Conservation (phyloP, 2,888 invertebrate species). For the Erpobdella octoculata region DNA sequence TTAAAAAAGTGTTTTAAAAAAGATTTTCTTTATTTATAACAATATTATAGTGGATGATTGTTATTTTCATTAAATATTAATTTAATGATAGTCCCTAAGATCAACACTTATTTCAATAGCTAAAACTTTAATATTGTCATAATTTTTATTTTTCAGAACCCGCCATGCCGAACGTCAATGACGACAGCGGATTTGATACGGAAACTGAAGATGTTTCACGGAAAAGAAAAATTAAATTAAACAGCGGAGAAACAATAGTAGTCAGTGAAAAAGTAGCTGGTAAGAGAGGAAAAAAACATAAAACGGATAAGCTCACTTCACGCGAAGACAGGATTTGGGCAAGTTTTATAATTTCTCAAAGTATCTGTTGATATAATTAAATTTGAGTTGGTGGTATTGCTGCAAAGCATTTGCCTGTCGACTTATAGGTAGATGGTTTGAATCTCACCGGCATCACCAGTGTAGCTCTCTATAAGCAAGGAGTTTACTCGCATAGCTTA, state of each 20-base stretch:
- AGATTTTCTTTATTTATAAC: too few relatives aligned
- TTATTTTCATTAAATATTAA: constrained; percentile 51
- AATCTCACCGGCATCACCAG: too few relatives aligned
- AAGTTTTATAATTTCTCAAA: too few relatives aligned
- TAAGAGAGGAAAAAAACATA: not conserved
- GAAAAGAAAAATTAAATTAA: not conserved
- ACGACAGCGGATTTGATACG: constrained; percentile 14
- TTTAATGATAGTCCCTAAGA: constrained; percentile 60
- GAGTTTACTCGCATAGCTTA: too few relatives aligned
- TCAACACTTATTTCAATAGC: constrained; percentile 49
- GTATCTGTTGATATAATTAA: too few relatives aligned
- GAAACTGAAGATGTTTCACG: constrained; percentile 14
- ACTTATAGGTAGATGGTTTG: too few relatives aligned
- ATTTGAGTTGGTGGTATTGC: too few relatives aligned
- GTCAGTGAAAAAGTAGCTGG: not conserved
- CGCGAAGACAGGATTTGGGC: too few relatives aligned
- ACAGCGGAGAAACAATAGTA: not conserved
- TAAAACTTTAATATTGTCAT: constrained; percentile 56
- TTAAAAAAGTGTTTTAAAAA: too few relatives aligned
- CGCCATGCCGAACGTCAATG: constrained; percentile 34
- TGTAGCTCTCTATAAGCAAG: too few relatives aligned
- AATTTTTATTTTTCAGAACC: constrained; percentile 33
- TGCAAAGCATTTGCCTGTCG: too few relatives aligned
- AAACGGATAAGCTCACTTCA: too few relatives aligned
- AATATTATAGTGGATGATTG: constrained; percentile 40